Evolutionary conservation across 2,888 invertebrate genomes (phyloP), one percentile per base, ranked within the genome.

Genomic region (Drosophila eohydei): DNA sequence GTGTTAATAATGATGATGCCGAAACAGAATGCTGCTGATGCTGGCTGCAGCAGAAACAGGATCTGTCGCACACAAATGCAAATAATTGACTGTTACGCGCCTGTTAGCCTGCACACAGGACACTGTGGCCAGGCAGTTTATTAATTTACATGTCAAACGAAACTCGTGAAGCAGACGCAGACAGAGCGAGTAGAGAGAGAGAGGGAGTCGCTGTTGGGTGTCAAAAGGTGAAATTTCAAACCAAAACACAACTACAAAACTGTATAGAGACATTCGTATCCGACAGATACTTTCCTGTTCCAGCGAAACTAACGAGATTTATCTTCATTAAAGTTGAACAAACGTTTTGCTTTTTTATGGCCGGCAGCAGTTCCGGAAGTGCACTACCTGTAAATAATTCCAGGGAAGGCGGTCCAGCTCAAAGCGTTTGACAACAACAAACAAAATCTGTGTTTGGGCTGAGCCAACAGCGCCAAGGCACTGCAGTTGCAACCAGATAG

Each of bases 121-220:
- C 54, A 56, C 67, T 46, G 32, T 54, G 57, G 56, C 56, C 59
- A 12, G 69, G 59, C 30, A 88, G 79, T 86, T 83, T 91, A 90
- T 90, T 89, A 90, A 90, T 90, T 91, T 88, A 81, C 80, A 86
- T 91, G 89, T 88, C 88, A 83, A 46, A 61, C 48, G 65, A 51
- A 63, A 63, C 71, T 55, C 54, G 36, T 36, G 34, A 8, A 12
- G 36, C 30, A 30, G 30, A 30, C 48, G 26, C 12, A 48, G 30
- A 12, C 6, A 50, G 32, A 12, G 52, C 9, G 26, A 14, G n/a
- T 21, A 11, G 50, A 34, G 16, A 32, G 21, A 7, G 51, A 26
- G 26, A 30, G 43, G 38, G 41, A 28, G 50, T 48, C 57, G 34
- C 54, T 52, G 54, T 50, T 54, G 54, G 38, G 63, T 86, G 74